phyloP scores from a whole-genome alignment of 2,113 vertebrate genomes.

The Callithrix jacchus region DNA sequence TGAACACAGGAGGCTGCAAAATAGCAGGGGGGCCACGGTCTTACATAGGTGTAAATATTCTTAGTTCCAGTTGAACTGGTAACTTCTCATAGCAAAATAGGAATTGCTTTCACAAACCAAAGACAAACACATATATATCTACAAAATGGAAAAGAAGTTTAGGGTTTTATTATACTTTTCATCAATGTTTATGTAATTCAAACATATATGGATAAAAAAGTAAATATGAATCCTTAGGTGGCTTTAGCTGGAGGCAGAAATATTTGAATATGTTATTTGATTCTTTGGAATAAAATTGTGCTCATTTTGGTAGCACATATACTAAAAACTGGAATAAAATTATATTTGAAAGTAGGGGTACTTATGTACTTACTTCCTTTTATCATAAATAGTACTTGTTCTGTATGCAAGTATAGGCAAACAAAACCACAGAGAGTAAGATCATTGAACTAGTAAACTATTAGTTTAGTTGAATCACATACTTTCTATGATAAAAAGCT shows the following conservation, averaged over 20 bases:
- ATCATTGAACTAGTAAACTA: neutral
- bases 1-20: neutral
- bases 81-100: neutral
- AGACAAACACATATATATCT: neutral
- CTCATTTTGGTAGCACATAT: too few species aligned
- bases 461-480: neutral
- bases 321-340: neutral
- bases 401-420: neutral
- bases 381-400: neutral
- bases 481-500: neutral
- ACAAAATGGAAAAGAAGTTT: neutral
- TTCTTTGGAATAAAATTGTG: conserved; percentile 12
- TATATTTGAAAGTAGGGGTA: neutral
- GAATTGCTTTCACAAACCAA: neutral
- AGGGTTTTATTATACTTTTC: neutral
- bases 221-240: neutral
- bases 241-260: neutral
- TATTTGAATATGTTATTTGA: neutral
- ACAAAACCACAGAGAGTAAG: neutral
- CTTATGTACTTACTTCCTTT: neutral
- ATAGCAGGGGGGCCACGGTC: neutral
- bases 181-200: neutral
- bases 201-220: neutral
- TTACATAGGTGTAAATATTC: neutral
- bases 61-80: neutral